A percentile compares a stretch with the other conserved stretches of the same genome.
These are phyloP conservation scores for Tyrannus savana DNA, from an alignment of 2,113 vertebrate species.

Conservation along the genomic window DNA sequence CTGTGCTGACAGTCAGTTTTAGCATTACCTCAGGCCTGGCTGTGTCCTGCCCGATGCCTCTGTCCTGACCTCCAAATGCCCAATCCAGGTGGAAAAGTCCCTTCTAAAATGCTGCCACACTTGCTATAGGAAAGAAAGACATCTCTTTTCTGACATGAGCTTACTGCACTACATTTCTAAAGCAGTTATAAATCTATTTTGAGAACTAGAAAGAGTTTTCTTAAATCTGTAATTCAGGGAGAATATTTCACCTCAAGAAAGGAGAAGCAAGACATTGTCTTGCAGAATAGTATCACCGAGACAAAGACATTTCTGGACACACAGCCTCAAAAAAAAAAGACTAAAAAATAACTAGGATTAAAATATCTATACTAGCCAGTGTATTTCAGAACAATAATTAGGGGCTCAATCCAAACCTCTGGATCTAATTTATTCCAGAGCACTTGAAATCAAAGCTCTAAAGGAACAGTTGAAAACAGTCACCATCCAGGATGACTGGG, in stretches of 20 bases:
- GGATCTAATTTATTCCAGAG: neutral
- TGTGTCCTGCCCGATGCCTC: neutral
- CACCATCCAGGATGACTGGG: neutral
- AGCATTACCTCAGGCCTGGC: neutral
- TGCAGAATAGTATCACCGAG: neutral
- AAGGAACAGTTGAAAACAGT: neutral
- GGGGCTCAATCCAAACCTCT: neutral
- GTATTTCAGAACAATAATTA: neutral
- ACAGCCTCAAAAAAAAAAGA: neutral
- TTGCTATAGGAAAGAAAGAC: neutral
- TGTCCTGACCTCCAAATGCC: neutral
- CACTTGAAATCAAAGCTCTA: neutral
- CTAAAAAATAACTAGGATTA: neutral
- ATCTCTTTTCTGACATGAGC: neutral
- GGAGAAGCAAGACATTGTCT: neutral
- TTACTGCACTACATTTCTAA: neutral
- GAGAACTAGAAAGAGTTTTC: neutral
- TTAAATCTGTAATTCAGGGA: neutral
- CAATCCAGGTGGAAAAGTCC: fast-evolving
- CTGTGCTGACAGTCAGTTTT: neutral
- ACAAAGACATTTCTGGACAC: neutral
- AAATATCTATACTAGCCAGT: neutral
- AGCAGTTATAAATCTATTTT: neutral
- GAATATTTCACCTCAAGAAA: neutral
- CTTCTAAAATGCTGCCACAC: neutral